These are phyloP conservation scores for Dendrophyllia cribrosa DNA, from an alignment of 64 coral and sea anemone genomes.

Conservation along the genomic window DNA sequence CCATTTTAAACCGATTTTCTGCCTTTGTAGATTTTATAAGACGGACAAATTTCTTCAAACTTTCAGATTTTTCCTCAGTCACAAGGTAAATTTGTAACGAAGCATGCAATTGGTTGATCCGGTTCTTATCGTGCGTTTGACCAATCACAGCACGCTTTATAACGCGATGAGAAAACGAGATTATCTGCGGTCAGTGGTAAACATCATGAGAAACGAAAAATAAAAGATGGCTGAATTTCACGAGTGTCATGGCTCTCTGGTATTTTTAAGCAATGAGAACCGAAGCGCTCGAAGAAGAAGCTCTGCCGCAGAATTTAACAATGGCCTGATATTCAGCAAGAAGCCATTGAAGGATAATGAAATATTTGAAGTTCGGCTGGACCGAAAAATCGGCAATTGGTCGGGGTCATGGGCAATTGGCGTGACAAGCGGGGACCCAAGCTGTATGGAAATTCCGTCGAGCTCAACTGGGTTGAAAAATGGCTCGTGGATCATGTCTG, in stretches of 20 bases:
- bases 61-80: not conserved
- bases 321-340: constrained; percentile 93
- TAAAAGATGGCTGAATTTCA: constrained; percentile 97
- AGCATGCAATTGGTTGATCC: not conserved
- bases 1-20: constrained; percentile 54
- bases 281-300: constrained; percentile 80
- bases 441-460: constrained; percentile 76
- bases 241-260: constrained; percentile 73
- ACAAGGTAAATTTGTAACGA: not conserved
- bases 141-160: constrained; percentile 58
- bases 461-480: constrained; percentile 86
- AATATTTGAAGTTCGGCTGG: constrained; percentile 89
- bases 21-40: not conserved
- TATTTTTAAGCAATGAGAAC: constrained; percentile 83
- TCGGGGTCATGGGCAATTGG: constrained; percentile 90
- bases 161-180: not conserved
- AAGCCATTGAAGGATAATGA: constrained; percentile 58
- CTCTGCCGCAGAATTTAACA: constrained; percentile 91
- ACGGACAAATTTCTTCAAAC: not conserved
- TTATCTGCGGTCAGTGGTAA: constrained; percentile 58
- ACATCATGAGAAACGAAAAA: constrained; percentile 16
- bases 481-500: constrained; percentile 97
- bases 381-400: constrained; percentile 93
- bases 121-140: too few relatives aligned
- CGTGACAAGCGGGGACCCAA: constrained; percentile 84